Percentiles rank a stretch among this genome's conserved stretches.
phyloP scores from a whole-genome alignment of 2,888 invertebrate genomes.

The Tachina grossa region DNA sequence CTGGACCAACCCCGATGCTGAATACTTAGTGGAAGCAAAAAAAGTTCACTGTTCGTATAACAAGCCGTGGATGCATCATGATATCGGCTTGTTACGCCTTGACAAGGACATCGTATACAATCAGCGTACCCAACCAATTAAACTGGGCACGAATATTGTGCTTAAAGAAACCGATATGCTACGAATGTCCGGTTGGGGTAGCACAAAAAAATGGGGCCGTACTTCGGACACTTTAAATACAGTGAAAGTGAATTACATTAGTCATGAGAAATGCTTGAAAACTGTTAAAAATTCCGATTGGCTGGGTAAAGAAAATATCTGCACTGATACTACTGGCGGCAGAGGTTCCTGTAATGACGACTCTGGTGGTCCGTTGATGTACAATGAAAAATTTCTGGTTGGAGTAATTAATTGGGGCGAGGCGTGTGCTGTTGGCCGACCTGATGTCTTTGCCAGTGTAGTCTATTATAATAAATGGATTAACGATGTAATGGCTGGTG shows the following conservation, averaged over 20 bases:
- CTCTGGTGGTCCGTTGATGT: constrained; percentile 81
- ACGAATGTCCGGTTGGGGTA: constrained; percentile 86
- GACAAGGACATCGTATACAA: constrained; percentile 84
- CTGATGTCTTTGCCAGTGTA: constrained; percentile 81
- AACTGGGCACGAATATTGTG: constrained; percentile 84
- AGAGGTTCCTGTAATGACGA: constrained; percentile 83
- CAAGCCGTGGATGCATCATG: constrained; percentile 83
- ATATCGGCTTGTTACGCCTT: constrained; percentile 87
- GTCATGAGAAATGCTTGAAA: constrained; percentile 82
- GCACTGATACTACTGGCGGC: constrained; percentile 84
- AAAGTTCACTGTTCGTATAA: constrained; percentile 77
- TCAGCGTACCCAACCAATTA: constrained; percentile 84
- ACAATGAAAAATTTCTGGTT: constrained; percentile 75
- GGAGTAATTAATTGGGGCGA: constrained; percentile 82
- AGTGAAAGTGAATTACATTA: constrained; percentile 84
- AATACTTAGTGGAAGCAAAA: constrained; percentile 74
- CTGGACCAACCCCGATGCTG: constrained; percentile 75
- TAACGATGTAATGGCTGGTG: constrained; percentile 72
- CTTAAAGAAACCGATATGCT: constrained; percentile 84
- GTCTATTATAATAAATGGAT: constrained; percentile 79
- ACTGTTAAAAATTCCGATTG: constrained; percentile 83
- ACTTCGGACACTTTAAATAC: constrained; percentile 84
- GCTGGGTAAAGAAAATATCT: constrained; percentile 85
- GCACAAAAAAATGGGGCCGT: constrained; percentile 83
- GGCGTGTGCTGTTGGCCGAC: constrained; percentile 80